Conservation (phyloP, 1,140 invertebrate species). For the Bradysia coprophila region DNA sequence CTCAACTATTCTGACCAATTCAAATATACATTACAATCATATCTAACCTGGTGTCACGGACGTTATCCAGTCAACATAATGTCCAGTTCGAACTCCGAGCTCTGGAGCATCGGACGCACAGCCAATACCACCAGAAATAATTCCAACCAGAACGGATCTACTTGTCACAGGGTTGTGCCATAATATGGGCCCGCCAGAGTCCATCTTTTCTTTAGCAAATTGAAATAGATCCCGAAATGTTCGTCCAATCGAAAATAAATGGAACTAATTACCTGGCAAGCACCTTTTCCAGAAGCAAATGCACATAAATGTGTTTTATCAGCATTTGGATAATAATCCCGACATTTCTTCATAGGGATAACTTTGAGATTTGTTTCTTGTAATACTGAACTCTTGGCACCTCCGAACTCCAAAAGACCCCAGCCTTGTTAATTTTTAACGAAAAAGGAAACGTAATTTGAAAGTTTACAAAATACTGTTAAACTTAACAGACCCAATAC, state of each 20-base stretch:
- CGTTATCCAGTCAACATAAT: not conserved
- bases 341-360: not conserved
- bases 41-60: too few species aligned
- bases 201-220: too few species aligned
- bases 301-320: not conserved
- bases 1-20: too few species aligned
- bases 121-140: slow-evolving; percentile 23
- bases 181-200: slow-evolving; percentile 19
- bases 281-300: not conserved
- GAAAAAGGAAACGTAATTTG: too few species aligned
- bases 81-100: slow-evolving; percentile 15
- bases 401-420: not conserved
- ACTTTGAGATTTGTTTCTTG: not conserved
- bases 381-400: not conserved
- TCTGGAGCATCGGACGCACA: slow-evolving; percentile 26
- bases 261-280: too few species aligned
- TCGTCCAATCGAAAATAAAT: too few species aligned
- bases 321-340: not conserved
- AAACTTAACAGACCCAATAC: too few species aligned
- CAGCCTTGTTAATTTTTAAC: too few species aligned
- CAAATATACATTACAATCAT: too few species aligned
- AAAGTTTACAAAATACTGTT: not conserved
- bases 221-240: too few species aligned
- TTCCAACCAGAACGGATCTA: slow-evolving; percentile 22
- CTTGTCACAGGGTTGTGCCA: slow-evolving; percentile 15